phyloP scores from a whole-genome alignment of 2,888 invertebrate genomes.

The Keiferia lycopersicella region DNA sequence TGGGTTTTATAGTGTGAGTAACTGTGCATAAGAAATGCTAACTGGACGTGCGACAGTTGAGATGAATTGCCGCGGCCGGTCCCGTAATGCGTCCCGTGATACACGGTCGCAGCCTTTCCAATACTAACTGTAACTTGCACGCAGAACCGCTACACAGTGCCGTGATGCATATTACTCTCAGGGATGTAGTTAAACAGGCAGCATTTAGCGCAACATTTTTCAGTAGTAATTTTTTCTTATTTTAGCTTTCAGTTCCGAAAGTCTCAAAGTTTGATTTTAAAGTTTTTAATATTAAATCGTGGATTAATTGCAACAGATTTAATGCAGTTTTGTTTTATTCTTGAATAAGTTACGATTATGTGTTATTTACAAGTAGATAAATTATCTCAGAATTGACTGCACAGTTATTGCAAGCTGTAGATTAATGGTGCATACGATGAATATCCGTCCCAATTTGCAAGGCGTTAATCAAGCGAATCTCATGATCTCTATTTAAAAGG shows the following conservation, averaged over 20 bases:
- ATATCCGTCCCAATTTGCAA: conserved; percentile 32
- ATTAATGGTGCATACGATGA: conserved; percentile 29
- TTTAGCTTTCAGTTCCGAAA: too few relatives aligned
- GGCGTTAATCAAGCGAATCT: conserved; percentile 32
- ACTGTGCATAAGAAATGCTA: conserved; percentile 20
- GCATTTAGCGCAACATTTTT: too few relatives aligned
- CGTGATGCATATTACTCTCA: conserved; percentile 3
- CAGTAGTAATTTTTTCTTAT: too few relatives aligned
- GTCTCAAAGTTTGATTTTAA: too few relatives aligned
- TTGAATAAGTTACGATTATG: not conserved
- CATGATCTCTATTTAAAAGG: conserved; percentile 71
- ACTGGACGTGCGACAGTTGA: conserved; percentile 22
- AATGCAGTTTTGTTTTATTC: not conserved
- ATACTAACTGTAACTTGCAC: conserved; percentile 20
- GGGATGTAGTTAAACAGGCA: not conserved
- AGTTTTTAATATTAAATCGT: too few relatives aligned
- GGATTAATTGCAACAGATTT: not conserved
- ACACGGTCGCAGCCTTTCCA: conserved; percentile 24
- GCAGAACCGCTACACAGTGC: conserved; percentile 10
- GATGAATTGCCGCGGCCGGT: conserved; percentile 19
- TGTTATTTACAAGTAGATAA: not conserved
- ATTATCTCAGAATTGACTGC: not conserved
- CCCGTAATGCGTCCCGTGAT: conserved; percentile 25
- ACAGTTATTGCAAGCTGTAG: not conserved
- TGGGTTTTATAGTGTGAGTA: conserved; percentile 7